Conservation (phyloP, 1,140 invertebrate species). For the Pomacea maculata region DNA sequence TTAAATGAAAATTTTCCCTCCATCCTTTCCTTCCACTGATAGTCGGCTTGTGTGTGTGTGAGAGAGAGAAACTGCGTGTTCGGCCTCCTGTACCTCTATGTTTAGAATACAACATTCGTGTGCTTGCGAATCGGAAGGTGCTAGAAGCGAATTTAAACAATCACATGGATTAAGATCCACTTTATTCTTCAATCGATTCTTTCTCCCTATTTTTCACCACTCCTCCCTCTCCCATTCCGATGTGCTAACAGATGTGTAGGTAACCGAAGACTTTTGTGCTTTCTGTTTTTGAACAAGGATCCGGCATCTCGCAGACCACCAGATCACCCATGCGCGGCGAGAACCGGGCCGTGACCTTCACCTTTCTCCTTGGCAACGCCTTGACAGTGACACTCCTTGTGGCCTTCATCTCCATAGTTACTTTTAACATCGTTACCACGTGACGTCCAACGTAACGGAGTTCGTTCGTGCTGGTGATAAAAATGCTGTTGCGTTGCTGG, state of each 20-base stretch:
- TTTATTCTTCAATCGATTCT: neutral
- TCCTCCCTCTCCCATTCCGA: neutral
- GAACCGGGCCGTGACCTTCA: conserved; percentile 21
- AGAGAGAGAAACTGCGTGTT: no score
- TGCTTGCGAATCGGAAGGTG: no score
- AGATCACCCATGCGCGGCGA: conserved; percentile 6
- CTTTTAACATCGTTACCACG: conserved; percentile 7
- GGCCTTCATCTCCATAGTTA: conserved; percentile 21
- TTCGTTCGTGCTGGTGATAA: neutral
- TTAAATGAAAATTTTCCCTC: no score
- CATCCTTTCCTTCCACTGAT: no score
- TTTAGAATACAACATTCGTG: no score
- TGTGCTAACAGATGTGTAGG: neutral
- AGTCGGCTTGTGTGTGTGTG: no score
- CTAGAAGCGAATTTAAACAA: no score
- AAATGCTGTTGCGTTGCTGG: neutral
- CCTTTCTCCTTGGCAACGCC: conserved; percentile 12
- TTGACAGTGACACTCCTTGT: conserved; percentile 12
- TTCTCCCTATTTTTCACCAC: neutral
- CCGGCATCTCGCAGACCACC: conserved; percentile 13
- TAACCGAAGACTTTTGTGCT: neutral
- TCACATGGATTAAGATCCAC: no score
- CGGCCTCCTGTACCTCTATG: no score
- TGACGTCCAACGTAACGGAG: neutral
- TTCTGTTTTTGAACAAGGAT: conserved; percentile 16